Evolutionary conservation across 2,888 invertebrate genomes (phyloP).

Genomic region (Lepidochrysops patricia): DNA sequence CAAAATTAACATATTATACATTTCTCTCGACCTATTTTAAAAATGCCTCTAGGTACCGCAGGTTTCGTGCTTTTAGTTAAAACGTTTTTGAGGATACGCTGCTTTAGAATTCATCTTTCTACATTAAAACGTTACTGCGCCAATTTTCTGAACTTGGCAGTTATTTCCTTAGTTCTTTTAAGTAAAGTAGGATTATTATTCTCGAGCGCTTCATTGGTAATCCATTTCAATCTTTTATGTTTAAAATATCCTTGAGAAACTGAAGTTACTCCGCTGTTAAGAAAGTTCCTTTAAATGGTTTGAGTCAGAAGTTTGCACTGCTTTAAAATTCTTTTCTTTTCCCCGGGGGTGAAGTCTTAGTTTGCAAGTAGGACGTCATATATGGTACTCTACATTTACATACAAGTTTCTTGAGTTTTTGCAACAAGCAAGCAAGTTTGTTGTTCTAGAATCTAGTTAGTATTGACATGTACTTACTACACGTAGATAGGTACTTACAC

Average conservation of each 20-base stretch:
- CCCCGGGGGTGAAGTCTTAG: constrained; percentile 14
- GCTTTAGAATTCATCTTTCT: background rate
- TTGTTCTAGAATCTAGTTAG: background rate
- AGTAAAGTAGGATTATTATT: background rate
- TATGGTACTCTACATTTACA: constrained; percentile 20
- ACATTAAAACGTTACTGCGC: background rate
- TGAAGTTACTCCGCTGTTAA: constrained; percentile 3
- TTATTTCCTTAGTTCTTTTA: background rate
- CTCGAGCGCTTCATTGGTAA: constrained; percentile 9
- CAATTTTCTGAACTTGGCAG: background rate
- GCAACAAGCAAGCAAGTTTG: background rate
- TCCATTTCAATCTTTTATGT: constrained; percentile 11
- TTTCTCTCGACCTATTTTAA: too few relatives aligned
- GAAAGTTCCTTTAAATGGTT: constrained; percentile 22
- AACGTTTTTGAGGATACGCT: background rate
- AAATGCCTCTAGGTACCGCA: background rate
- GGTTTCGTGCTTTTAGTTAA: background rate
- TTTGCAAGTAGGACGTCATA: constrained; percentile 18
- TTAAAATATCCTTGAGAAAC: constrained; percentile 11
- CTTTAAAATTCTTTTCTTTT: constrained; percentile 22
- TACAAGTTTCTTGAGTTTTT: constrained; percentile 15
- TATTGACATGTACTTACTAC: background rate
- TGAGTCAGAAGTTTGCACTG: constrained; percentile 18
- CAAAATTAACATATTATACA: too few relatives aligned
- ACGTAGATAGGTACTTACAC: too few relatives aligned